Base-by-base conservation (phyloP, 2,797 vertebrate species). In the Babyrousa celebensis region DNA sequence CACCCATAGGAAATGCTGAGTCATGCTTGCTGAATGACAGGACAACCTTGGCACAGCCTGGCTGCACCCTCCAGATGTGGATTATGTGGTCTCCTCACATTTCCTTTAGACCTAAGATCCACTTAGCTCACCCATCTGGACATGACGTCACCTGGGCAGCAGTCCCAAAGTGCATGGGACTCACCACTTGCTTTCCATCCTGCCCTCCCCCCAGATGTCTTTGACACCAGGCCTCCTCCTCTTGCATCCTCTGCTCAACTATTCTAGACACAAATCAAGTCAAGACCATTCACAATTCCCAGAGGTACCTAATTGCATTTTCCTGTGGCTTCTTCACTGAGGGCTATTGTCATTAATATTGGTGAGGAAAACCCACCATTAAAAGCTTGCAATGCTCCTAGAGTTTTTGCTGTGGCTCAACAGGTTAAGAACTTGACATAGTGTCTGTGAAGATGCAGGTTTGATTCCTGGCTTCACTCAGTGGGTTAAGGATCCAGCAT, bases 351-450 rank as follows among this genome's bases (percentile, higher is more conserved):
- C 74, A 14, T 88, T 56, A 65, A 36, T 29, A 77, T 63, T 67
- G 72, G 48, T 32, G 12, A 87, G 17, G 78, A 93, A 95, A 77
- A 12, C 52, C 43, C 78, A 92, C 60, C 6, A 2, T 96, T 94
- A 97, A 95, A 72, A 43, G 1, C 70, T 32, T 36, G 96, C 70
- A 48, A 6, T 93, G 29, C 97, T 96, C 15, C 62, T 89, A 10
- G 43, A 48, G 43, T 48, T 48, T 10, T 48, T 48, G 43, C 43
- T 6, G 43, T 48, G 43, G 43, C 43, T 48, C 43, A 48, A 10
- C 43, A 10, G 43, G 9, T 48, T 48, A 48, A 48, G 43, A 48
- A 48, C 43, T 10, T 10, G 43, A 10, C 43, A 48, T 48, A 48
- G 43, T 48, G 9, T 48, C 43, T 48, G 43, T 48, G 43, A 48